phyloP scores from a whole-genome alignment of 2,888 invertebrate species.

The Dynastes hyllus region DNA sequence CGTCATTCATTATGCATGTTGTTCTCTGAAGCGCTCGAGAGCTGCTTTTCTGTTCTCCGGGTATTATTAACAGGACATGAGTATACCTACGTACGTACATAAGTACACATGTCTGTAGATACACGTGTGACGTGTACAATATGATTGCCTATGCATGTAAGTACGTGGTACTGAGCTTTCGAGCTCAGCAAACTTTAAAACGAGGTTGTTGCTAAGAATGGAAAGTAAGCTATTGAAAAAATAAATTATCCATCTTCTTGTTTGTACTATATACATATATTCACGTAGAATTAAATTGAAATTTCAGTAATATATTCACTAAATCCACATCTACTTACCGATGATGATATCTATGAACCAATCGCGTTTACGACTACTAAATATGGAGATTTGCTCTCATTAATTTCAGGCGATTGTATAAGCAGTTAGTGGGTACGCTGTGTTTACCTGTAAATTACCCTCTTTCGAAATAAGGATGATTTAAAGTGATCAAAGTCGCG shows the following conservation, averaged over 20 bases:
- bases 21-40: slow-evolving; percentile 54
- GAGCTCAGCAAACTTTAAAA: too few species aligned
- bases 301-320: neutral
- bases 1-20: slow-evolving; percentile 59
- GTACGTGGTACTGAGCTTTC: neutral
- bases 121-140: too few species aligned
- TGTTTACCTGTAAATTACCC: slow-evolving; percentile 8
- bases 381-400: neutral
- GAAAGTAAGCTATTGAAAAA: too few species aligned
- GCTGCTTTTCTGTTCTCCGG: slow-evolving; percentile 26
- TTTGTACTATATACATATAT: neutral
- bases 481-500: slow-evolving; percentile 24
- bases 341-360: too few species aligned
- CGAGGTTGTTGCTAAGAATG: too few species aligned
- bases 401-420: neutral
- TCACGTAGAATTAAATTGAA: neutral
- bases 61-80: slow-evolving; percentile 11
- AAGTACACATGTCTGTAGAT: neutral
- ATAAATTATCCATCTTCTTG: too few species aligned
- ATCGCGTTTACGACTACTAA: too few species aligned
- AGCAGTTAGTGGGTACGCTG: neutral
- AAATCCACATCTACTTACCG: neutral
- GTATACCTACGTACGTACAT: neutral
- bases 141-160: neutral
- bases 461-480: slow-evolving; percentile 14